These are phyloP conservation scores for Colossoma macropomum DNA, from an alignment of 2,113 vertebrate genomes.

Conservation along the genomic window DNA sequence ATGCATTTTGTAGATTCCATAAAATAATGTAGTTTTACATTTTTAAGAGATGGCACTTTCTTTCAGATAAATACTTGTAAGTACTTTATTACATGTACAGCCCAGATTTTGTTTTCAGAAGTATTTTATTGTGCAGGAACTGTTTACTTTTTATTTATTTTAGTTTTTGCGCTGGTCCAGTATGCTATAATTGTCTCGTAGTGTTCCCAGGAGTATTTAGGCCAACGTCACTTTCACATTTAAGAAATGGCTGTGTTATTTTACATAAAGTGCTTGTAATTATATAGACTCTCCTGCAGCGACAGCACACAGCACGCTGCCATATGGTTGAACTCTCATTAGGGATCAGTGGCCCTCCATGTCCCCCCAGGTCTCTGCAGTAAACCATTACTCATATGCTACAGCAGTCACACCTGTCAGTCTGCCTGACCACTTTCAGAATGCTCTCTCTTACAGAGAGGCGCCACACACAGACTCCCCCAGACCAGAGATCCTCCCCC, in stretches of 20 bases:
- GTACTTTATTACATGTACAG: no score
- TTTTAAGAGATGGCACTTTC: no score
- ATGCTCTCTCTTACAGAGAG: no score
- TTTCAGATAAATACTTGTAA: no score
- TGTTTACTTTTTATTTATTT: no score
- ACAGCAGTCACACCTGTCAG: slow-evolving; percentile 45
- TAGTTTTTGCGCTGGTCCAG: no score
- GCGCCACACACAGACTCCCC: background rate
- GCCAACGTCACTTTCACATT: background rate
- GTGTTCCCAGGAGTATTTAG: no score
- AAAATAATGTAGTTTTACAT: no score
- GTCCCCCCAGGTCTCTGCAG: background rate
- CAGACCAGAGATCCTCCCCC: background rate
- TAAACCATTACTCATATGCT: slow-evolving; percentile 26
- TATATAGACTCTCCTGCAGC: background rate
- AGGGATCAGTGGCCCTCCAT: background rate
- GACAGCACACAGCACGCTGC: background rate
- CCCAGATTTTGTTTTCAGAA: no score
- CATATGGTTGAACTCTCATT: background rate
- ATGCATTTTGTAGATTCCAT: no score
- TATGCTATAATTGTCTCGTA: no score
- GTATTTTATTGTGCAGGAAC: no score
- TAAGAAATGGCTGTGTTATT: background rate
- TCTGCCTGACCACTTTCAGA: background rate
- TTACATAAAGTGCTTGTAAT: background rate